These are phyloP conservation scores for Tokudaia tokunoshimensis DNA, from an alignment of 2,797 vertebrate genomes.

Conservation along the genomic window DNA sequence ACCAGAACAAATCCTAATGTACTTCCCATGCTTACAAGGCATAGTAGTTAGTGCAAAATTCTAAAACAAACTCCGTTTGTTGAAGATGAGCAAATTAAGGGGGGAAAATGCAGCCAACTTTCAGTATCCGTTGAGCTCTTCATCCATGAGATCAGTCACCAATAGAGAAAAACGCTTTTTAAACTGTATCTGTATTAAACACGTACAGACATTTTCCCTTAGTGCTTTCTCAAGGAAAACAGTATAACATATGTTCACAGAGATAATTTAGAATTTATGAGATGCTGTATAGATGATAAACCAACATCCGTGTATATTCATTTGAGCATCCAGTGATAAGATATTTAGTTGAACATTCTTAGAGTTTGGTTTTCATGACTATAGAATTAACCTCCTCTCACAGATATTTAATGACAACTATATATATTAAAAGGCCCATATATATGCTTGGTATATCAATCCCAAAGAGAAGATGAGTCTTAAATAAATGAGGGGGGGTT, in stretches of 20 bases:
- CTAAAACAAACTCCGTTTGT: neutral
- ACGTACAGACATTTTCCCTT: neutral
- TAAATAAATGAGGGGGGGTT: constrained; percentile 7
- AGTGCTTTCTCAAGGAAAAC: neutral
- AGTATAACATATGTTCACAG: neutral
- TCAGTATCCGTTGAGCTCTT: too few species aligned
- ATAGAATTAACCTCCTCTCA: neutral
- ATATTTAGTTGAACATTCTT: neutral
- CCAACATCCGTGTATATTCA: neutral
- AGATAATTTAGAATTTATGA: neutral
- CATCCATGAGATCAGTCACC: neutral
- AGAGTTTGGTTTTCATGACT: neutral
- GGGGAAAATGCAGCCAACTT: neutral
- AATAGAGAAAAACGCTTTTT: neutral
- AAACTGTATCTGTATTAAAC: neutral
- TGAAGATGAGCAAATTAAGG: constrained; percentile 7
- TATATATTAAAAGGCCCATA: neutral
- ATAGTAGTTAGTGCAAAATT: neutral
- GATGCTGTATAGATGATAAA: neutral
- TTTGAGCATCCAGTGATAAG: neutral
- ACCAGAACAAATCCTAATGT: neutral
- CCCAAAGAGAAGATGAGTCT: neutral
- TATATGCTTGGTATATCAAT: neutral
- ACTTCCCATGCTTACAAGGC: neutral
- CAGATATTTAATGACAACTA: neutral